A percentile compares a stretch with the other conserved stretches of the same genome.
Evolutionary conservation across 1,140 invertebrate species (phyloP).

Genomic region (Mercenaria mercenaria): DNA sequence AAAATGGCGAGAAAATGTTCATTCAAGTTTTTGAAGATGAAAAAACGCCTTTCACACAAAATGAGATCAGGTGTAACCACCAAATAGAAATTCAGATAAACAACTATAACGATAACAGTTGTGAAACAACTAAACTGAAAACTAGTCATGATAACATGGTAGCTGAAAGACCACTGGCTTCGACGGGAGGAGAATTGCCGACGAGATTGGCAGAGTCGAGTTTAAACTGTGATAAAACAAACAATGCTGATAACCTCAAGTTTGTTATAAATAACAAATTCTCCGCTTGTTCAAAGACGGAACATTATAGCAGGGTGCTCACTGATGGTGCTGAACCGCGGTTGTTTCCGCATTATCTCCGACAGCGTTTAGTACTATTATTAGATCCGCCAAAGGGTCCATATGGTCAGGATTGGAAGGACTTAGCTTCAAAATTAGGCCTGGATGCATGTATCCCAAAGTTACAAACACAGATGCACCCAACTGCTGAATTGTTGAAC

Average conservation of each 20-base stretch:
- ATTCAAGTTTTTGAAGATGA: constrained; percentile 67
- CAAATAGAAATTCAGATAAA: constrained; percentile 50
- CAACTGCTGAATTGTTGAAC: constrained; percentile 40
- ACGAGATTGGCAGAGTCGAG: neutral
- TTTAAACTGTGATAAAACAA: neutral
- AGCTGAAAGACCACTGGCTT: neutral
- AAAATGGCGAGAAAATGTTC: constrained; percentile 71
- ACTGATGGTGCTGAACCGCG: no score
- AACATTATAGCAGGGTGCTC: no score
- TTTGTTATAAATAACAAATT: neutral
- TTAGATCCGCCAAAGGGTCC: constrained; percentile 56
- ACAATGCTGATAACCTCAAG: neutral
- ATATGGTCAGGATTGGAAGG: constrained; percentile 65
- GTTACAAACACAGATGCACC: constrained; percentile 14
- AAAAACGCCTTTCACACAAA: neutral
- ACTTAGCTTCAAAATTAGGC: constrained; percentile 43
- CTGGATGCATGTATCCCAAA: constrained; percentile 49
- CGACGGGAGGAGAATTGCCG: neutral
- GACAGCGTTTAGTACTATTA: neutral
- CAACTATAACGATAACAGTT: neutral
- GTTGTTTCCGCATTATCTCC: neutral
- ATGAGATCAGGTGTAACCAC: neutral
- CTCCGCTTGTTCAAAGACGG: neutral
- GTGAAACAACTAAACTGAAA: neutral
- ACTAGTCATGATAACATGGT: neutral